Evolutionary conservation across 2,797 vertebrate species (phyloP).

Genomic region (Craterocephalus amniculus): DNA sequence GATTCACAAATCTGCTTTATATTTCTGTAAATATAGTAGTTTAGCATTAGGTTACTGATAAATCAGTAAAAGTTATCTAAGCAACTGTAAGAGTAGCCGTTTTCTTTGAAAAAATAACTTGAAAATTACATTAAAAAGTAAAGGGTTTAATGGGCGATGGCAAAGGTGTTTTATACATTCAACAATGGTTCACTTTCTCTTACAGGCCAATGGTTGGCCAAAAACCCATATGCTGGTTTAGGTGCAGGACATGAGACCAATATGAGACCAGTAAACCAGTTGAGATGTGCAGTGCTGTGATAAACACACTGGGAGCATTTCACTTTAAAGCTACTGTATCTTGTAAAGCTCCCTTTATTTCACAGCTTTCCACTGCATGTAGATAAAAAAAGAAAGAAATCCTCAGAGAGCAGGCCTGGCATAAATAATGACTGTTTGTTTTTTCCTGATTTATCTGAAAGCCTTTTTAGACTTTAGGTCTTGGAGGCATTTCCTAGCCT

Average conservation of each 20-base stretch:
- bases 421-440: background rate
- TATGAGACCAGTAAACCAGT: background rate
- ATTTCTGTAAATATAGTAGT: background rate
- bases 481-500: background rate
- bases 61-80: background rate
- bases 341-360: background rate
- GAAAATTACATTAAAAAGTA: background rate
- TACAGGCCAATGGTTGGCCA: background rate
- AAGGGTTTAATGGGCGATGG: background rate
- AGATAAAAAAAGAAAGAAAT: background rate
- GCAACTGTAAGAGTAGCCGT: background rate
- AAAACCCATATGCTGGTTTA: background rate
- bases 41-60: background rate
- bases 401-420: background rate
- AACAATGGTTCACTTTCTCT: background rate
- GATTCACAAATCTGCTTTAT: background rate
- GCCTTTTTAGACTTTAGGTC: background rate
- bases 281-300: background rate
- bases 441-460: constrained; percentile 1
- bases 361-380: background rate
- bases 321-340: background rate
- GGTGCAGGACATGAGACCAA: background rate
- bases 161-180: background rate
- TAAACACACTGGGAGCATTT: background rate
- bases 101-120: background rate